These are phyloP conservation scores for Eupithecia centaureata DNA, from an alignment of 2,888 invertebrate species.

Conservation along the genomic window DNA sequence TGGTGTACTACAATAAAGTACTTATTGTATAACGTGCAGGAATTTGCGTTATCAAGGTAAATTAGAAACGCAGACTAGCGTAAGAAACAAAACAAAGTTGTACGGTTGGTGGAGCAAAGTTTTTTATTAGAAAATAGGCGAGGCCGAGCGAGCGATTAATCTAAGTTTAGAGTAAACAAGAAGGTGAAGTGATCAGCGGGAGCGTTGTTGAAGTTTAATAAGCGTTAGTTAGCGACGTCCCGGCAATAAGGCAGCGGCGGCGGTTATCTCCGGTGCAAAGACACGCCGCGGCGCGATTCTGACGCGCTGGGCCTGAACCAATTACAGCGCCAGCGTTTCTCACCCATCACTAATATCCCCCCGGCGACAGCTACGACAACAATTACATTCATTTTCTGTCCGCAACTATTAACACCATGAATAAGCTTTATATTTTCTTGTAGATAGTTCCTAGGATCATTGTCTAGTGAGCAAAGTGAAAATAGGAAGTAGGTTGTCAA, in stretches of 20 bases:
- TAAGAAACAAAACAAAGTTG: conserved; percentile 39
- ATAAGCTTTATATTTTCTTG: not conserved
- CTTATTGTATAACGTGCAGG: not conserved
- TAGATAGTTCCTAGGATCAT: not conserved
- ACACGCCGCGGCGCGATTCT: conserved; percentile 35
- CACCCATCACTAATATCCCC: conserved; percentile 49
- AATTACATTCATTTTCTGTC: conserved; percentile 39
- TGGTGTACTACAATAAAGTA: too few species aligned
- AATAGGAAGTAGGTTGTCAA: conserved; percentile 20
- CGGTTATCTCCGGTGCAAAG: conserved; percentile 77
- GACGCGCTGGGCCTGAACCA: conserved; percentile 43
- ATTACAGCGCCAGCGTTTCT: conserved; percentile 60
- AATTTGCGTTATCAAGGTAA: conserved; percentile 18
- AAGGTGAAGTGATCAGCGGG: conserved; percentile 82
- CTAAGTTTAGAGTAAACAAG: conserved; percentile 82
- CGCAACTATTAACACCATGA: conserved; percentile 17
- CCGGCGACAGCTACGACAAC: conserved; percentile 36
- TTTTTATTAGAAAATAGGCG: conserved; percentile 66
- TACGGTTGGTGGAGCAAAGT: conserved; percentile 37
- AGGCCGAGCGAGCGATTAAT: conserved; percentile 76
- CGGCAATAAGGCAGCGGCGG: conserved; percentile 69
- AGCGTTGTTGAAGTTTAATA: conserved; percentile 83
- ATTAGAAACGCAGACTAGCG: conserved; percentile 36
- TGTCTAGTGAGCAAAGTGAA: conserved; percentile 10
- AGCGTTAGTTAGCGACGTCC: conserved; percentile 77